Conservation (phyloP, 2,888 invertebrate species). For the Sceliomorpha sp. region DNA sequence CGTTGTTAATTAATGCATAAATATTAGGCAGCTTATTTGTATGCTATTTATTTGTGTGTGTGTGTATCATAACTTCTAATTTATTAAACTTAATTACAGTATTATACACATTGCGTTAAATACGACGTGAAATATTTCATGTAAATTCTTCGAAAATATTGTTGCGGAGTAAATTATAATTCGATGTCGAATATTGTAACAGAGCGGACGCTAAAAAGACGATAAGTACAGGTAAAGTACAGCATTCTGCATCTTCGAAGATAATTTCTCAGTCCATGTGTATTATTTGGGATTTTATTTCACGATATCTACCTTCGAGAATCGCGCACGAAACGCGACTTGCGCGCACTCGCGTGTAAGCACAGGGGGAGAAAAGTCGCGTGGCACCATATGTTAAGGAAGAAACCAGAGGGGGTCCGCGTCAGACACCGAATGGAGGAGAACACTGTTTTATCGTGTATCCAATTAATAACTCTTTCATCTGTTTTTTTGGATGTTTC, state of each 20-base stretch:
- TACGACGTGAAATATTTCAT: too few species aligned
- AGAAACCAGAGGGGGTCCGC: constrained; percentile 72
- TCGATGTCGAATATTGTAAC: constrained; percentile 19
- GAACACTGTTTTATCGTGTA: constrained; percentile 79
- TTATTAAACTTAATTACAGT: too few species aligned
- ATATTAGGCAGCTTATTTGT: too few species aligned
- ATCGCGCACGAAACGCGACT: constrained; percentile 50
- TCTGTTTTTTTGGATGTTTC: constrained; percentile 41
- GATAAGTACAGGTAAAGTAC: not conserved
- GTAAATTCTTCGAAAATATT: too few species aligned
- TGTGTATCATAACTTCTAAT: too few species aligned
- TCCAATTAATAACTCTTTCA: constrained; percentile 77
- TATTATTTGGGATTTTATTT: constrained; percentile 30
- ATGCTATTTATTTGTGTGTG: too few species aligned
- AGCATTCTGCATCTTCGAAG: constrained; percentile 24
- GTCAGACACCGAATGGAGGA: constrained; percentile 73
- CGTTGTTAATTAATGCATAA: too few species aligned
- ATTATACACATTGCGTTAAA: too few species aligned
- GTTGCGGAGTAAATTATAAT: not conserved
- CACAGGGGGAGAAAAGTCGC: constrained; percentile 68
- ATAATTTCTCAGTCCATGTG: constrained; percentile 37
- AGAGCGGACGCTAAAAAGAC: constrained; percentile 7
- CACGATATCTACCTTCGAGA: constrained; percentile 40
- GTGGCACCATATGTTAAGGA: constrained; percentile 76
- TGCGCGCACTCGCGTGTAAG: constrained; percentile 54